Evolutionary conservation across 2,113 vertebrate species (phyloP), one percentile per base, ranked within the genome.

Genomic region (Sinocyclocheilus maitianheensis): DNA sequence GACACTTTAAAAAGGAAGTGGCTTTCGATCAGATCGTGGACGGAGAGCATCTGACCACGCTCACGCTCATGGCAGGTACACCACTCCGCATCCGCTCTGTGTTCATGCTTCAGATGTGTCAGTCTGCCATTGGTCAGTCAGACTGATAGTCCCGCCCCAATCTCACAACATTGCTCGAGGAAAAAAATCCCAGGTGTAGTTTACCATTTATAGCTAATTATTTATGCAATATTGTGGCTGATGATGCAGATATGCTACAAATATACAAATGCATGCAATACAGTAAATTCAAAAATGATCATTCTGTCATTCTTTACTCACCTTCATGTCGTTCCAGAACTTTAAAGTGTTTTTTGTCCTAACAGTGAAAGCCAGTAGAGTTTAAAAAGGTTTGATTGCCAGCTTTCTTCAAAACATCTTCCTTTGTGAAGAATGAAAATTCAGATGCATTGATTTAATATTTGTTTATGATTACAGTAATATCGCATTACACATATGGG

Each of bases 1-100:
- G 93, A 91, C 95, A 97, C 89, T 99, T 99, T 89, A 92, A 84
- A 92, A 95, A 96, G 94, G 95, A 98, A 93, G 95, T 99, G 94
- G 97, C 93, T 89, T 99, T 97, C 93, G 95, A 96, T 85, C 95
- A 94, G 86, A 87, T 99, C 90, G 89, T 90, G 51, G 94, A 95
- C 13, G 96, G 96, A 86, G 94, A 95, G 48, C 95, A 97, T 82
- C 65, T 92, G 88, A 3, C 84, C 51, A 85, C 86, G 0, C 96
- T 99, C 89, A 91, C 79, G 6, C 92, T 94, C 87, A 92, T 97
- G 89, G 94, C 96, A 97, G 98, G 98, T 77, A 63, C 67, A 48
- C 1, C 24, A 1, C 24, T 16, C 65, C 6, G 30, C 26, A 16
- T 34, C 26, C 5, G 2, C 26, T 63, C 60, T 1, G 51, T 53